Percentiles rank a stretch among this genome's conserved stretches.
Conservation (phyloP, 2,888 invertebrate genomes). For the Ptilodon capucinus region DNA sequence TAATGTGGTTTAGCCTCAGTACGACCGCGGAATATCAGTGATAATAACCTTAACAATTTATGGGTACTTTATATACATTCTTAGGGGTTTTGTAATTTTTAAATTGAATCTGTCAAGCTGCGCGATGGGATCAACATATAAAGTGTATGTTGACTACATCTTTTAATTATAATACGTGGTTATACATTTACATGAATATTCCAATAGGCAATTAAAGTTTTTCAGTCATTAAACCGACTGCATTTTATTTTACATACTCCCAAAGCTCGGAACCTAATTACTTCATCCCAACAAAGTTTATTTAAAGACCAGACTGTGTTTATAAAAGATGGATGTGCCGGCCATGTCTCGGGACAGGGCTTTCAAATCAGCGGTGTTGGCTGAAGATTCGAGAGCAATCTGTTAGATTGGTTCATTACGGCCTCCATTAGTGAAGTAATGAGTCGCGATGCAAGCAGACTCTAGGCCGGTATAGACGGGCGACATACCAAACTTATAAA, state of each 20-base stretch:
- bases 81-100: too few relatives aligned
- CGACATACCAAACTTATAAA: slow-evolving; percentile 20
- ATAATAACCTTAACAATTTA: not conserved
- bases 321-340: slow-evolving; percentile 59
- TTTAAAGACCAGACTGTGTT: slow-evolving; percentile 46
- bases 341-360: slow-evolving; percentile 47
- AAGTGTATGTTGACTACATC: too few relatives aligned
- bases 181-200: too few relatives aligned
- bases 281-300: not conserved
- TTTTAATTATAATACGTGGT: too few relatives aligned
- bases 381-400: slow-evolving; percentile 80
- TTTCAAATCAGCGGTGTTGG: slow-evolving; percentile 76
- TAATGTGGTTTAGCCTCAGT: slow-evolving; percentile 15
- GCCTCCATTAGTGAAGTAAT: slow-evolving; percentile 79
- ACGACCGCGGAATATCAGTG: not conserved
- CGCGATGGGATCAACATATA: too few relatives aligned
- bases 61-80: not conserved
- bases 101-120: too few relatives aligned
- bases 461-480: slow-evolving; percentile 48
- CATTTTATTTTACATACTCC: too few relatives aligned
- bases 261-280: not conserved
- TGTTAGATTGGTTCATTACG: slow-evolving; percentile 81
- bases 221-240: too few relatives aligned
- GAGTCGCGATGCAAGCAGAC: slow-evolving; percentile 77
- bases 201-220: too few relatives aligned